Evolutionary conservation across 2,888 invertebrate species (phyloP).

Genomic region (Operophtera brumata): DNA sequence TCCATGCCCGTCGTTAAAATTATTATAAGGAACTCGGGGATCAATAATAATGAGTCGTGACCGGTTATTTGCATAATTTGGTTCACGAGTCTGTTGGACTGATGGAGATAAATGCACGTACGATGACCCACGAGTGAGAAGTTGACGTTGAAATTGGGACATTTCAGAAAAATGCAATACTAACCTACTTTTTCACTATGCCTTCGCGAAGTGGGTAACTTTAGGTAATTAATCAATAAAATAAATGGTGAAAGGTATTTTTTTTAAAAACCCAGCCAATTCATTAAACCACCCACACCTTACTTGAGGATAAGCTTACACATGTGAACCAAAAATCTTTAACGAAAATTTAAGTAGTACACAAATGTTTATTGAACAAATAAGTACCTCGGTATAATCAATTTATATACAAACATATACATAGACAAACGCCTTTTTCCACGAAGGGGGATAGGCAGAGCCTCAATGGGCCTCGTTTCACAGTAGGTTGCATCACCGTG

Average conservation of each 20-base stretch:
- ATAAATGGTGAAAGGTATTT: background rate
- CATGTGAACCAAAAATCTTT: too few species aligned
- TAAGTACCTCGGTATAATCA: too few species aligned
- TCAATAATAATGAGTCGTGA: constrained; percentile 35
- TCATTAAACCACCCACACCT: background rate
- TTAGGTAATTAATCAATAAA: constrained; percentile 1
- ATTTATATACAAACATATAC: too few species aligned
- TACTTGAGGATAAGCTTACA: background rate
- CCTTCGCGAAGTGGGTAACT: background rate
- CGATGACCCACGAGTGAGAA: constrained; percentile 50
- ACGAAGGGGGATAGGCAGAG: too few species aligned
- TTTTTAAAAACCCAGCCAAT: background rate
- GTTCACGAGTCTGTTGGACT: constrained; percentile 45
- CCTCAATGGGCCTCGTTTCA: too few species aligned
- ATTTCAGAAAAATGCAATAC: constrained; percentile 45
- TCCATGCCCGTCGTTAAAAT: constrained; percentile 6
- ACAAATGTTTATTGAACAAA: too few species aligned
- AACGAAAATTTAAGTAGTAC: too few species aligned
- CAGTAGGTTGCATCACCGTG: too few species aligned
- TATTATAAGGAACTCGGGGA: constrained; percentile 19
- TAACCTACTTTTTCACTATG: constrained; percentile 45
- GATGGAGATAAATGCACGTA: constrained; percentile 67
- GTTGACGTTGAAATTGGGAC: constrained; percentile 58
- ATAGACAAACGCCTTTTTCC: too few species aligned
- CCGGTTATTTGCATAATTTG: constrained; percentile 51